Base-by-base conservation (phyloP, 53 echinoderm and acorn worm species). In the Antedon mediterranea region DNA sequence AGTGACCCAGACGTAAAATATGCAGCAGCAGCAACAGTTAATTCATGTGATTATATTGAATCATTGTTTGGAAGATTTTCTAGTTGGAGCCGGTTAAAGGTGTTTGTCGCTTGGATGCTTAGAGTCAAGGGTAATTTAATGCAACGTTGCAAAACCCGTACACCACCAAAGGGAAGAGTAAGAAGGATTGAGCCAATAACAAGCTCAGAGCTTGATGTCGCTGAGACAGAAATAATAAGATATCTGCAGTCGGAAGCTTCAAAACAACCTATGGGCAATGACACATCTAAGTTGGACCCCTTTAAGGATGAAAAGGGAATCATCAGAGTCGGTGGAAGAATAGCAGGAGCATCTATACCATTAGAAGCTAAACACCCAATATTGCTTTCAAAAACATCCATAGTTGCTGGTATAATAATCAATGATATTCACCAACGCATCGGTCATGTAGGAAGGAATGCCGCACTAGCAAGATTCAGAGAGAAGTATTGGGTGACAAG, bases 291-390 rank as follows among this genome's bases (percentile, higher is more conserved):
- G 23, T 23, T 57, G 57, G 57, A 57, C 20, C 57, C 57, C 7
- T 57, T 57, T 26, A 57, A 57, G 23, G 57, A 57, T 57, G 57
- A 57, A 23, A 57, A 23, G 23, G 79, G 34, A 20, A 26, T 79
- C 14, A 32, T 79, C 31, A 31, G 79, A 79, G 79, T 79, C 9
- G 79, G 79, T 26, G 79, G 79, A 79, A 79, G 79, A 43, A 28
- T 79, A 32, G 32, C 32, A 15, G 32, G 70, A 29, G 4, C 79
- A n/a, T 43, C 70, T 11, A 31, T 78, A 20, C 78, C 78, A 43
- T 15, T 14, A 0, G 78, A 78, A 30, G 71, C 57, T 29, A 32
- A 73, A 13, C 32, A 31, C 32, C 74, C 74, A 28, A 32, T 30
- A 73, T 28, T 30, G 32, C 31, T 73, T 30, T 32, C 31, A 11